Evolutionary conservation across 2,113 vertebrate genomes (phyloP), one percentile per base, ranked within the genome.

Genomic region (Platichthys flesus): DNA sequence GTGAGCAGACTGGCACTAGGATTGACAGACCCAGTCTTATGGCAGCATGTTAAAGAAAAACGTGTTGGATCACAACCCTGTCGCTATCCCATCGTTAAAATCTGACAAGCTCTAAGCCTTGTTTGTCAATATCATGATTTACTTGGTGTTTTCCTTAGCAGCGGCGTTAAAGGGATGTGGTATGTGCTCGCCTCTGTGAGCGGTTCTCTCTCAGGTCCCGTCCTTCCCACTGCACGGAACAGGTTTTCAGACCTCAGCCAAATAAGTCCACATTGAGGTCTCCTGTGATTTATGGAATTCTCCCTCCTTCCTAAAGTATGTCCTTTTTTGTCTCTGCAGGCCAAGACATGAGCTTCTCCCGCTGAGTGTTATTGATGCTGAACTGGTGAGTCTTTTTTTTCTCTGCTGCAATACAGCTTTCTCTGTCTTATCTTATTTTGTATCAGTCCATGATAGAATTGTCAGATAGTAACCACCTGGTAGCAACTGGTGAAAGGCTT

Each of bases 331-430:
- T 93, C 67, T 91, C 79, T 81, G 71, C 88, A 94, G 93, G 84
- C 80, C 40, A 74, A 90, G 86, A 90, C 67, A 93, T 93, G 93
- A 88, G 68, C 81, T 81, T 89, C 78, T 89, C 76, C 71, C 49
- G 7, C 79, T 92, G 88, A 93, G 78, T 69, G 4, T 14, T 68
- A 71, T 92, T 88, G 83, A 92, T 93, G 92, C 86, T 90, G 88
- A 92, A 91, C 90, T 93, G 93, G 94, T 94, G 73, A 95, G 94
- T 92, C 81, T 60, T 35, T 6, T 49, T 49, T 16, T 35, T 68
- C 23, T 8, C 51, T 56, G 37, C 55, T 40, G 45, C 21, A 56
- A 26, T 52, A 55, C 52, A 12, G 54, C 0, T 52, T 1, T 45
- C 31, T 31, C 1, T 31, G 31, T 31, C 31, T 31, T 31, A 6